Conservation (phyloP, 1,140 invertebrate genomes). For the Paraescarpia echinospica region DNA sequence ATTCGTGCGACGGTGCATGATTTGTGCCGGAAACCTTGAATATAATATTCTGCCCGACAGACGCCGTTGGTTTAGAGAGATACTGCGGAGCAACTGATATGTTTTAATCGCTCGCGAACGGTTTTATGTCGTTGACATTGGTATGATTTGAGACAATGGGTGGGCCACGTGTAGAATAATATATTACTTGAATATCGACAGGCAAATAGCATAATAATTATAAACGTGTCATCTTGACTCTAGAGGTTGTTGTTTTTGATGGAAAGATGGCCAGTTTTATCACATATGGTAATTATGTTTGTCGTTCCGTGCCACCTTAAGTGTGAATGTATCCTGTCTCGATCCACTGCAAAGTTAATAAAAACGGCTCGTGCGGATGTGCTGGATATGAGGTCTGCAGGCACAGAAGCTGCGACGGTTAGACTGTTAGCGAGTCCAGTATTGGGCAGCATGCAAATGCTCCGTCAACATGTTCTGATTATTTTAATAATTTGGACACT, state of each 20-base stretch:
- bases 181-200: background rate
- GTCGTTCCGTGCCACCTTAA: background rate
- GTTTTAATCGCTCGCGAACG: background rate
- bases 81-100: background rate
- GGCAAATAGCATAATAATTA: background rate
- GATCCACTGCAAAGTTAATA: background rate
- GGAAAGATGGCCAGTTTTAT: no score
- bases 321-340: background rate
- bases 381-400: background rate
- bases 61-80: no score
- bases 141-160: background rate
- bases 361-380: background rate
- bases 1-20: background rate
- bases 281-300: background rate
- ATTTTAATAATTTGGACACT: background rate
- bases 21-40: background rate
- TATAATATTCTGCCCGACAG: background rate
- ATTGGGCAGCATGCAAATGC: background rate
- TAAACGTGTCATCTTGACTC: background rate
- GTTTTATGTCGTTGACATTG: background rate
- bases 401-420: no score
- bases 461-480: background rate
- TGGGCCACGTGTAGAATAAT: background rate
- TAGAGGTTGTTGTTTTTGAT: background rate
- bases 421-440: background rate